Evolutionary conservation across 2,888 invertebrate species (phyloP), one percentile per base, ranked within the genome.

Genomic region (Cerceris ruficornis): DNA sequence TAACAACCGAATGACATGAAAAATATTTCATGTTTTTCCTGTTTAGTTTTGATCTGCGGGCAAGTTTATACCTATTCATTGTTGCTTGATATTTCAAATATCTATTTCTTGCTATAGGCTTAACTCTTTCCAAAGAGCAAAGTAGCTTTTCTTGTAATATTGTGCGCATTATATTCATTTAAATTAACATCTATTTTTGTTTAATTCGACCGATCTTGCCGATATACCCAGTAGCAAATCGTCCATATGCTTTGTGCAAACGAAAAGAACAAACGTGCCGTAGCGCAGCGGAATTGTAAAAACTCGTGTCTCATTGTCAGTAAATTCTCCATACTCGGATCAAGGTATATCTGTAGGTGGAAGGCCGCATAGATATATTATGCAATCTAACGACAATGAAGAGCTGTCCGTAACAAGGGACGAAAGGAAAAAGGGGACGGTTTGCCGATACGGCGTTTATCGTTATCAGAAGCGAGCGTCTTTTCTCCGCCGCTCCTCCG

Each of bases 391-490:
- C 66, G 58, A 67, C 64, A 65, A 17, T 52, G 74, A 69, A 71
- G 81, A 77, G 77, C 55, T 73, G 59, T 61, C 59, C 67, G 72
- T 14, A 73, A 49, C 54, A 39, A 58, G 70, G 70, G 66, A 55
- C 68, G 57, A 71, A 77, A 72, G 64, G 75, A 65, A 77, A 77
- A 78, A 69, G 78, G 83, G 83, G 83, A 76, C 73, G 68, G 64
- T 69, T 71, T 52, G 66, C 76, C 80, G 89, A 90, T 90, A 89
- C 75, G 81, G 76, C 79, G 75, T 86, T 89, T 89, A 89, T 90
- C 90, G 88, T 88, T 91, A 91, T 91, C 90, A 71, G 82, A 73
- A 86, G 81, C 81, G 15, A 52, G 71, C 80, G 85, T 83, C 83
- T 87, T 86, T 68, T 77, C 81, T 82, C 69, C 80, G 80, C 78